Conservation (phyloP, 2,113 vertebrate species). For the Oriolus oriolus region DNA sequence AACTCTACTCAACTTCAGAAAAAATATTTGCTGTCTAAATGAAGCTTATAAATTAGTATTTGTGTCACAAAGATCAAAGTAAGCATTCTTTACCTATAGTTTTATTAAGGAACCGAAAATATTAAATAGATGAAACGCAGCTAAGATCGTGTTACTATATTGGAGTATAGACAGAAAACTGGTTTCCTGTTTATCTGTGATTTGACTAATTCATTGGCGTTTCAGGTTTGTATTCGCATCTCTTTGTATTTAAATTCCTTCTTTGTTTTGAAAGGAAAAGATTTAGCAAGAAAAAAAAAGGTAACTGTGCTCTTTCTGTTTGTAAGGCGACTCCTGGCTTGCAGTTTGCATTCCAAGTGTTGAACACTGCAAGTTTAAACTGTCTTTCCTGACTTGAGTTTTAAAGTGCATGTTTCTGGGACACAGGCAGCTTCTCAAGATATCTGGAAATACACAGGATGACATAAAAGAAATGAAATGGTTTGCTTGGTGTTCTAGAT, state of each 20-base stretch:
- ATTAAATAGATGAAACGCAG: neutral
- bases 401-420: neutral
- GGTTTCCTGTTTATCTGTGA: neutral
- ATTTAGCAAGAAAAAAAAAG: neutral
- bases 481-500: neutral
- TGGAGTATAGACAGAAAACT: neutral
- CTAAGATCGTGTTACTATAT: neutral
- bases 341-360: constrained; percentile 1
- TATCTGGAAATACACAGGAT: neutral
- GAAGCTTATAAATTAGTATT: neutral
- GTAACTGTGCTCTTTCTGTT: neutral
- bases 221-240: neutral
- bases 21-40: neutral
- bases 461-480: neutral
- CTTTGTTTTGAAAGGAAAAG: constrained; percentile 8
- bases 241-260: constrained; percentile 16
- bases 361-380: neutral
- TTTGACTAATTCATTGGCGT: neutral
- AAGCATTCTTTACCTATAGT: neutral
- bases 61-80: neutral
- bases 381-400: neutral
- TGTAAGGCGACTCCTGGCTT: neutral
- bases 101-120: neutral
- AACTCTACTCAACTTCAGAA: neutral
- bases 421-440: neutral